Conservation (phyloP, 2,113 vertebrate species). For the Muntiacus muntjak region DNA sequence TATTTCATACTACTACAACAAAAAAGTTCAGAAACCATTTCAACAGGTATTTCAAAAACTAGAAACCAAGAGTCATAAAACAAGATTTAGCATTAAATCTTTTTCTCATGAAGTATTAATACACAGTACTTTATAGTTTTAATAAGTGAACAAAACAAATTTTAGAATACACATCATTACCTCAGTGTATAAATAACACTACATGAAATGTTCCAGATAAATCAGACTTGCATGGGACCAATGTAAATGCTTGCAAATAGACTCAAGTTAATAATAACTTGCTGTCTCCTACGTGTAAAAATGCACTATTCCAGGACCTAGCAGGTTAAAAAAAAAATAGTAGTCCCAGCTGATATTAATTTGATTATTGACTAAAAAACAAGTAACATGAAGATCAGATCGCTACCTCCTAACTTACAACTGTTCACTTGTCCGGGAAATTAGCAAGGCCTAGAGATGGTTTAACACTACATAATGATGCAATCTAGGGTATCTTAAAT, state of each 20-base stretch:
- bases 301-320: background rate
- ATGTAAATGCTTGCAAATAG: constrained; percentile 1
- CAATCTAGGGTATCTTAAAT: constrained; percentile 8
- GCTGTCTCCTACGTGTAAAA: background rate
- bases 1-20: background rate
- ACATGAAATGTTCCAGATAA: background rate
- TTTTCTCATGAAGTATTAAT: background rate
- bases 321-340: background rate
- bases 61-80: constrained; percentile 16
- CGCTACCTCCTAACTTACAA: background rate
- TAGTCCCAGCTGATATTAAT: background rate
- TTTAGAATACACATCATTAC: background rate
- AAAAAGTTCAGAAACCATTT: constrained; percentile 38
- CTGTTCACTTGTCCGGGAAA: background rate
- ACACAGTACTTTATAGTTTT: background rate
- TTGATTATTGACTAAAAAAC: constrained; percentile 31
- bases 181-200: background rate
- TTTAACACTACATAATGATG: background rate
- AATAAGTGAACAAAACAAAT: background rate
- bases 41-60: constrained; percentile 35
- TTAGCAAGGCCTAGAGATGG: background rate
- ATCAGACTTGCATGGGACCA: background rate
- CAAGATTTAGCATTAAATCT: background rate
- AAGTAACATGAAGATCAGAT: background rate
- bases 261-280: background rate